These are phyloP conservation scores for Stenopsyche tienmushanensis DNA, from an alignment of 1,140 invertebrate species.

Conservation along the genomic window DNA sequence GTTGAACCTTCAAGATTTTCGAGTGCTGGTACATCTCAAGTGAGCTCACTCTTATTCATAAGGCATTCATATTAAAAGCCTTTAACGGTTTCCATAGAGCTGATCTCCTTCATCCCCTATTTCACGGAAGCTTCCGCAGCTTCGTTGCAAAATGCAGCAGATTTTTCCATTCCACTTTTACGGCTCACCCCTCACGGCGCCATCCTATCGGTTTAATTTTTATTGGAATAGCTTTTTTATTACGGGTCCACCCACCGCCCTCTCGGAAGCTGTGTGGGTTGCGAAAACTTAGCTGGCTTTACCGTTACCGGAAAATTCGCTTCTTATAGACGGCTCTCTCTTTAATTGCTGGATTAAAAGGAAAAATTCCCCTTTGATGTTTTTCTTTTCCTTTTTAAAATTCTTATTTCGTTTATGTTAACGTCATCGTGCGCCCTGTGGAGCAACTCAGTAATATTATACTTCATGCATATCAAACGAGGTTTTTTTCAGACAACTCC, in stretches of 20 bases:
- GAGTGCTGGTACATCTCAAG: background rate
- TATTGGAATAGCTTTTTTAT: constrained; percentile 23
- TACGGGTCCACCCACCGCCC: background rate
- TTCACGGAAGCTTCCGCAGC: constrained; percentile 18
- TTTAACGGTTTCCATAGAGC: constrained; percentile 2
- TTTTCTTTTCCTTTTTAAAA: constrained; percentile 9
- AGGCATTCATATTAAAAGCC: constrained; percentile 23
- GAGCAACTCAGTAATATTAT: too few relatives aligned
- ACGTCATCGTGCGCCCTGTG: too few relatives aligned
- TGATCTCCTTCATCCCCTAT: constrained; percentile 24
- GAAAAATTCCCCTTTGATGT: constrained; percentile 23
- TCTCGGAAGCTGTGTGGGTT: too few relatives aligned
- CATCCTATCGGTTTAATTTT: constrained; percentile 29
- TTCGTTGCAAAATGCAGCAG: constrained; percentile 17
- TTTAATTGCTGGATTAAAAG: constrained; percentile 31
- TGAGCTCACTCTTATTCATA: constrained; percentile 14
- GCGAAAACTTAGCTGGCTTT: constrained; percentile 15
- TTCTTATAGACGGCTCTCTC: constrained; percentile 1
- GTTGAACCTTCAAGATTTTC: too few relatives aligned
- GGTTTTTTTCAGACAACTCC: too few relatives aligned
- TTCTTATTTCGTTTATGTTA: background rate
- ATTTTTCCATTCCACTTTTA: constrained; percentile 24
- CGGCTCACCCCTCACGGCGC: background rate
- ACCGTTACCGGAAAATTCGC: constrained; percentile 3
- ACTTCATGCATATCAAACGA: too few relatives aligned